These are phyloP conservation scores for Saccostrea cuccullata DNA, from an alignment of 1,140 invertebrate genomes.

Conservation along the genomic window DNA sequence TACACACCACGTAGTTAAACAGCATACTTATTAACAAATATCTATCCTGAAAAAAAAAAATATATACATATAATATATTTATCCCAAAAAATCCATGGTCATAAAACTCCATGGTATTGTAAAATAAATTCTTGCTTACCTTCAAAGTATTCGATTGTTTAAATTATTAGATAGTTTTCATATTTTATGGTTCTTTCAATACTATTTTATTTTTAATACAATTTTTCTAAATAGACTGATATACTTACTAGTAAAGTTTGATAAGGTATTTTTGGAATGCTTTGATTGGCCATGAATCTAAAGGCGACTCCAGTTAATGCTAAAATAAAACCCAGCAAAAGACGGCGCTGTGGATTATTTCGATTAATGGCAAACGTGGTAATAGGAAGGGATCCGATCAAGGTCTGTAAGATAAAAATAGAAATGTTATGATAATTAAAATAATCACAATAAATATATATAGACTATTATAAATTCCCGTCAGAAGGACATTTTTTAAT, in stretches of 20 bases:
- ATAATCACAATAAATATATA: too few species aligned
- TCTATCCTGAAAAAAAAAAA: slow-evolving; percentile 64
- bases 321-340: slow-evolving; percentile 71
- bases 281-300: slow-evolving; percentile 73
- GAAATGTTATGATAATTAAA: neutral
- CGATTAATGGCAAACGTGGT: slow-evolving; percentile 69
- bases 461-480: too few species aligned
- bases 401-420: slow-evolving; percentile 58
- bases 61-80: neutral
- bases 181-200: too few species aligned
- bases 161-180: too few species aligned
- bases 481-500: too few species aligned
- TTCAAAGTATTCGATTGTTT: too few species aligned
- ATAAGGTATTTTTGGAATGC: slow-evolving; percentile 72
- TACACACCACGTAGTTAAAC: slow-evolving; percentile 67
- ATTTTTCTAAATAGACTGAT: too few species aligned
- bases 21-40: slow-evolving; percentile 68
- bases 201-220: too few species aligned
- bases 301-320: slow-evolving; percentile 72
- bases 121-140: too few species aligned
- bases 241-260: slow-evolving; percentile 73
- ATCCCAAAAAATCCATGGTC: too few species aligned
- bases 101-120: too few species aligned
- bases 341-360: slow-evolving; percentile 66
- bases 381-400: slow-evolving; percentile 69